Percentiles rank a stretch among this genome's conserved stretches.
Conservation (phyloP, 1,140 invertebrate genomes). For the Drosophila nigromelanica region DNA sequence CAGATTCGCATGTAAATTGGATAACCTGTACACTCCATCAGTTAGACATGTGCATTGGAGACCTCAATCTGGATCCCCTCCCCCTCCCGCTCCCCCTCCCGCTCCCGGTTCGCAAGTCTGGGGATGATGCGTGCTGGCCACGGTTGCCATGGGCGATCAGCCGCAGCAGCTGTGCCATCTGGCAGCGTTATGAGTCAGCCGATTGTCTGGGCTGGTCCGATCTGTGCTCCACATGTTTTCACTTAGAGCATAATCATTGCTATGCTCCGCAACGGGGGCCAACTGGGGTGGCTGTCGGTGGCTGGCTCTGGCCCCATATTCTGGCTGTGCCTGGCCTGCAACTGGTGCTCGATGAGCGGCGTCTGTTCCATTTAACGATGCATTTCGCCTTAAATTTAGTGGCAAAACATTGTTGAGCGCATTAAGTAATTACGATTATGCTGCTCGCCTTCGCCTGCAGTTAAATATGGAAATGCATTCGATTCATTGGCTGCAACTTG, state of each 20-base stretch:
- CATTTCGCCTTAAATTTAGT: constrained; percentile 61
- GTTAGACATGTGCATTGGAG: constrained; percentile 17
- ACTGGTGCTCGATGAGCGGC: neutral
- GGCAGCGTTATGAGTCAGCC: constrained; percentile 41
- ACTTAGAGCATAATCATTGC: constrained; percentile 59
- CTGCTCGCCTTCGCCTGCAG: constrained; percentile 15
- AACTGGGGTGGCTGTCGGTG: constrained; percentile 11
- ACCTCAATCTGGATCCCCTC: neutral
- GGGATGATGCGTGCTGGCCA: constrained; percentile 18
- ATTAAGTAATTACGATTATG: constrained; percentile 54
- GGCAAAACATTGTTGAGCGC: constrained; percentile 53
- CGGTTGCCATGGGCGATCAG: constrained; percentile 14
- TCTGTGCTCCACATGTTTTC: constrained; percentile 64
- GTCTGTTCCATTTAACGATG: constrained; percentile 46
- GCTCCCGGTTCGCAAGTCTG: neutral
- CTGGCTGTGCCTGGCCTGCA: neutral
- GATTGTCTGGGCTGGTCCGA: constrained; percentile 27
- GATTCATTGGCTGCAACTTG: constrained; percentile 43
- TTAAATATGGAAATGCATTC: constrained; percentile 34
- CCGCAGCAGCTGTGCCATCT: constrained; percentile 38
- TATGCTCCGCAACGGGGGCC: constrained; percentile 10
- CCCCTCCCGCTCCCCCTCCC: neutral
- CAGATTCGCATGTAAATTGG: constrained; percentile 25
- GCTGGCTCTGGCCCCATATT: neutral
- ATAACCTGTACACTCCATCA: constrained; percentile 26